Percentiles rank a stretch among this genome's conserved stretches.
Conservation (phyloP, 2,113 vertebrate species). For the Vulpes ferrilata region DNA sequence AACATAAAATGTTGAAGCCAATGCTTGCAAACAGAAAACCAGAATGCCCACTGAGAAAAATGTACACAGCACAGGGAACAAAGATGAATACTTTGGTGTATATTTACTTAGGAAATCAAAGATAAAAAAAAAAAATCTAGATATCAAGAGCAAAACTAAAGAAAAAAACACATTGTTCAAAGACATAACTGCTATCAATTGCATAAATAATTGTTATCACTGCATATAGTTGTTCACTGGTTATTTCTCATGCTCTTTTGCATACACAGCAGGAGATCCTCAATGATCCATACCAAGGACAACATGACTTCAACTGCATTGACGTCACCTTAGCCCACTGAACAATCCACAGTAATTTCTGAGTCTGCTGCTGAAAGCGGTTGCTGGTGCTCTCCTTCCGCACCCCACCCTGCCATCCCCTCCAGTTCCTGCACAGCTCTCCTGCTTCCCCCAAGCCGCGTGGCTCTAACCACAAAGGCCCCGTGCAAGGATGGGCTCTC, state of each 20-base stretch:
- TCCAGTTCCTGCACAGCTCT: neutral
- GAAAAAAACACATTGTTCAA: neutral
- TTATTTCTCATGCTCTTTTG: neutral
- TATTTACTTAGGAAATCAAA: slow-evolving; percentile 48
- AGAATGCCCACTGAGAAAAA: neutral
- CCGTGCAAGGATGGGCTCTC: neutral
- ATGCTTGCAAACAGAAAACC: neutral
- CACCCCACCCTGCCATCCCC: too few species aligned
- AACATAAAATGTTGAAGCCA: neutral
- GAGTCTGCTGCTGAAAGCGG: neutral
- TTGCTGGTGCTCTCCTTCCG: neutral
- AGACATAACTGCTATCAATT: neutral
- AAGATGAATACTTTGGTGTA: neutral
- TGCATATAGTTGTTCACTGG: neutral
- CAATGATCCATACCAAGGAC: neutral
- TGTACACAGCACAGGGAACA: neutral
- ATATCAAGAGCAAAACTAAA: slow-evolving; percentile 10
- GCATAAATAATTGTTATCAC: neutral
- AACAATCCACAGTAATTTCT: neutral
- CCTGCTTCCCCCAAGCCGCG: neutral
- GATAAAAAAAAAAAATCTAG: neutral
- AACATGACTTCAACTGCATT: neutral
- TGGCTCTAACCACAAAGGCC: neutral
- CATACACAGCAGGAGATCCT: neutral
- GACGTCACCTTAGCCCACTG: neutral